phyloP scores from a whole-genome alignment of 2,113 vertebrate species.

The Phylloscopus trochilus region DNA sequence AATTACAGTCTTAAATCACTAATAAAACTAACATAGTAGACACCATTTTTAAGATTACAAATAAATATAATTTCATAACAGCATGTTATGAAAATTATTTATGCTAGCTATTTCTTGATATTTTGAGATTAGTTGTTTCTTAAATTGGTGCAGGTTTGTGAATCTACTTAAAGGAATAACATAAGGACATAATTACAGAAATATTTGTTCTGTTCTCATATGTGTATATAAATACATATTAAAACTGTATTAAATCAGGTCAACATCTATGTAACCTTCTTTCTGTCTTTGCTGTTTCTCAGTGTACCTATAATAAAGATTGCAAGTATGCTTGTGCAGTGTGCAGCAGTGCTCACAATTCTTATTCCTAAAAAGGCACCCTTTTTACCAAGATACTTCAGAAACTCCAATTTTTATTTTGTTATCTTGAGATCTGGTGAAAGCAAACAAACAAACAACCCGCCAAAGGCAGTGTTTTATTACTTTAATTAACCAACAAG shows the following conservation, averaged over 20 bases:
- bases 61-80: not conserved
- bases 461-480: not conserved
- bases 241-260: not conserved
- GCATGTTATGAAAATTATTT: not conserved
- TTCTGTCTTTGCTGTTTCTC: not conserved
- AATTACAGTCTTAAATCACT: not conserved
- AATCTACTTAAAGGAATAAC: not conserved
- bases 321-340: not conserved
- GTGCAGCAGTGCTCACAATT: not conserved
- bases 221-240: not conserved
- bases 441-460: not conserved
- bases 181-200: not conserved
- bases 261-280: not conserved
- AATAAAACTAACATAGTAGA: not conserved
- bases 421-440: not conserved
- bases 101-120: not conserved
- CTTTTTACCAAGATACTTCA: not conserved
- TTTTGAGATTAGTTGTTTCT: not conserved
- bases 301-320: not conserved
- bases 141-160: not conserved
- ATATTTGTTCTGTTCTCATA: not conserved
- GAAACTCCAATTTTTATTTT: not conserved
- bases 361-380: not conserved
- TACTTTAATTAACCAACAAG: not conserved
- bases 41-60: not conserved